Conservation (phyloP, 2,113 vertebrate species). For the Anolis sagrei region DNA sequence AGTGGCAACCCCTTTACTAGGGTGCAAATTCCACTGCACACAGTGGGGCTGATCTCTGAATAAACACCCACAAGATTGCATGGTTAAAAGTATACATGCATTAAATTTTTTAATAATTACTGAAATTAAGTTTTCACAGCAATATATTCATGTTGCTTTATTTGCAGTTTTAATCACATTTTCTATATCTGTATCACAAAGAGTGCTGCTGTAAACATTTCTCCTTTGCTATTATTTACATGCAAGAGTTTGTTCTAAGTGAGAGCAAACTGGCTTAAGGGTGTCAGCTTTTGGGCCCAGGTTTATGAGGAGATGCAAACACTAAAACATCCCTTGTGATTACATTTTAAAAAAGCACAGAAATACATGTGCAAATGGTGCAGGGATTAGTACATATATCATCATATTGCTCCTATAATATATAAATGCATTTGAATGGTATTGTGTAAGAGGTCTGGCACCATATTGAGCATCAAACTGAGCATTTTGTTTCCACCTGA, state of each 20-base stretch:
- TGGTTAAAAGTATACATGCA: not conserved
- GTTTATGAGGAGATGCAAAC: conserved; percentile 27
- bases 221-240: conserved; percentile 58
- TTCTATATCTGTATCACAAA: conserved; percentile 60
- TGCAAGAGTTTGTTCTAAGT: conserved; percentile 48
- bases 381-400: not conserved
- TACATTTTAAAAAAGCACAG: not conserved
- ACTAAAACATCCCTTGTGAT: not conserved
- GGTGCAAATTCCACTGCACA: not conserved
- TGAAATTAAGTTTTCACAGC: not conserved
- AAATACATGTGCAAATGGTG: not conserved
- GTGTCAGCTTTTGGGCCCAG: conserved; percentile 54
- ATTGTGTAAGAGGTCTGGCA: not conserved
- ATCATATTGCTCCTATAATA: not conserved
- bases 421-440: not conserved
- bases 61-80: not conserved
- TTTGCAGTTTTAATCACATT: conserved; percentile 62
- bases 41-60: not conserved
- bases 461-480: not conserved
- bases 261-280: conserved; percentile 48
- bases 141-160: conserved; percentile 63
- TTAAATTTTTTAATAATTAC: not conserved
- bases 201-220: conserved; percentile 49
- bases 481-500: not conserved
- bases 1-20: conserved; percentile 40